Evolutionary conservation across 1,140 invertebrate species (phyloP).

Genomic region (Phocides pigmalion): DNA sequence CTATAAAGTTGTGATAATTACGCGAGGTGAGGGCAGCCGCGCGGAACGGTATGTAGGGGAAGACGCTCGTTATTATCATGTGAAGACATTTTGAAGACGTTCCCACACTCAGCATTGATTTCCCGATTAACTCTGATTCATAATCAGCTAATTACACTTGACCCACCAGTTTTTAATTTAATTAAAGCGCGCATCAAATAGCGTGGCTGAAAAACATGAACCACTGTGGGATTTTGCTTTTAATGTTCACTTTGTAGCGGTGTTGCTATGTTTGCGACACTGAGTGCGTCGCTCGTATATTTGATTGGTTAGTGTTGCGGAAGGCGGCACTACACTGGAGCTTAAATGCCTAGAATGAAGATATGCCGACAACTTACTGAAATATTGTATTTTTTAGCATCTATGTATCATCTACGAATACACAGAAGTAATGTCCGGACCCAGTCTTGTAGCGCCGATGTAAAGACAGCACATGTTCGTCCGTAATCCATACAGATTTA

Average conservation of each 20-base stretch:
- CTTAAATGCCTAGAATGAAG: no score
- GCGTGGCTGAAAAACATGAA: slow-evolving; percentile 20
- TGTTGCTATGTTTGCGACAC: slow-evolving; percentile 4
- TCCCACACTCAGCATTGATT: slow-evolving; percentile 77
- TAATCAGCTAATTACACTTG: slow-evolving; percentile 75
- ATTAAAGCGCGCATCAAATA: slow-evolving; percentile 46
- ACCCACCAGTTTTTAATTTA: slow-evolving; percentile 60
- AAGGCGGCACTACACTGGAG: no score
- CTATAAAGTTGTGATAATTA: slow-evolving; percentile 78
- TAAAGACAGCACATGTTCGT: no score
- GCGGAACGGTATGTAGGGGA: slow-evolving; percentile 75
- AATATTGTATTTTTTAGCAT: no score
- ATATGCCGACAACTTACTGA: no score
- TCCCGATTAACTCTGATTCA: slow-evolving; percentile 75
- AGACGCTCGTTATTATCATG: slow-evolving; percentile 69
- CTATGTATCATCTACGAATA: no score
- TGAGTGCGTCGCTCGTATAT: no score
- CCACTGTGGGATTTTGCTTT: slow-evolving; percentile 20
- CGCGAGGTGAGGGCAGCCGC: slow-evolving; percentile 69
- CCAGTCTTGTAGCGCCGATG: no score
- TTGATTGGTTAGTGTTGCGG: no score
- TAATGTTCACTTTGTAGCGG: background rate
- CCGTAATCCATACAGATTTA: no score
- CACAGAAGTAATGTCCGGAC: no score
- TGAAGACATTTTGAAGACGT: slow-evolving; percentile 81